Conservation (phyloP, 2,113 vertebrate species). For the Ivindomyrus marchei region DNA sequence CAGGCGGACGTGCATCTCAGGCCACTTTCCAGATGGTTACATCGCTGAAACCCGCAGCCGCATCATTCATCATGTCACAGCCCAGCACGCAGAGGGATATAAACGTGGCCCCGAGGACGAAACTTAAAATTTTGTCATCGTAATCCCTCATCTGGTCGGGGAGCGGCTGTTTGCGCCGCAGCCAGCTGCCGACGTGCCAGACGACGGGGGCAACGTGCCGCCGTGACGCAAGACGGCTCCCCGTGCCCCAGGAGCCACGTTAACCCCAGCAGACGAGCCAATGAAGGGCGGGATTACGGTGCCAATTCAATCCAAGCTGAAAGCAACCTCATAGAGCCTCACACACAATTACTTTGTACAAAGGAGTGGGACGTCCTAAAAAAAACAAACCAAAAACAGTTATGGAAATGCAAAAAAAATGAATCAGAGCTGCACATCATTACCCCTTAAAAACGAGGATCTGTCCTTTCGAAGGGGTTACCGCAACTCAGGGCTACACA, state of each 20-base stretch:
- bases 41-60: constrained; percentile 10
- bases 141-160: constrained; percentile 52
- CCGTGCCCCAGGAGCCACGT: background rate
- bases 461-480: background rate
- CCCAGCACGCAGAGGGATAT: constrained; percentile 30
- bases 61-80: constrained; percentile 13
- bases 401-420: background rate
- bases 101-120: constrained; percentile 31
- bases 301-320: background rate
- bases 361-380: background rate
- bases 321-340: background rate
- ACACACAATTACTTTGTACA: background rate
- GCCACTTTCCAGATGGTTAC: background rate
- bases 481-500: background rate
- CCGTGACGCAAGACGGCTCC: constrained; percentile 44
- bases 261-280: background rate
- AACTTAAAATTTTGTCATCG: constrained; percentile 44
- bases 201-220: constrained; percentile 41
- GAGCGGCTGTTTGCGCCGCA: constrained; percentile 46
- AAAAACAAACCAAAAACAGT: background rate
- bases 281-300: background rate
- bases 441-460: background rate
- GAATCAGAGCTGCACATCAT: background rate
- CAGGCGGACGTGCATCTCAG: background rate
- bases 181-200: background rate